phyloP scores from a whole-genome alignment of 2,797 vertebrate genomes.

The Hydrocynus forskahlii region DNA sequence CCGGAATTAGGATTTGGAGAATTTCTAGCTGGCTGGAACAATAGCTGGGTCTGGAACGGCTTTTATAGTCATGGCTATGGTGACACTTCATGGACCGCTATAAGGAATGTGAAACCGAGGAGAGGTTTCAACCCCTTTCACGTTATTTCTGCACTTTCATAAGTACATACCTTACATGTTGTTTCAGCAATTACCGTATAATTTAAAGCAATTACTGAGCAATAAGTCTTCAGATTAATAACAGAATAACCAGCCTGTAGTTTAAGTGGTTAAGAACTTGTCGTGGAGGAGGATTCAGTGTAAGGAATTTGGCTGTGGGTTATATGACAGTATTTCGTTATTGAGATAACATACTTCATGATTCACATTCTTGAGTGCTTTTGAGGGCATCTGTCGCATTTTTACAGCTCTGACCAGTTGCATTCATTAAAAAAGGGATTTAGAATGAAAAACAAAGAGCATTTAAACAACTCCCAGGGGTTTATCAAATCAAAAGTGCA shows the following conservation, averaged over 20 bases:
- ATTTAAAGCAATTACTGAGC: background rate
- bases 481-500: no score
- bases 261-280: background rate
- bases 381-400: background rate
- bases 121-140: background rate
- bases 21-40: conserved; percentile 5
- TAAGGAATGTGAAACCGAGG: background rate
- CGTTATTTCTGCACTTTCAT: background rate
- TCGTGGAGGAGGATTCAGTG: background rate
- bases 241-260: background rate
- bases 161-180: background rate
- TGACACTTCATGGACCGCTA: background rate
- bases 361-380: background rate
- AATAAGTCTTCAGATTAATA: background rate
- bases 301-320: background rate
- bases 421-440: no score
- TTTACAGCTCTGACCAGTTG: no score
- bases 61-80: background rate
- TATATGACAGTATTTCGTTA: no score
- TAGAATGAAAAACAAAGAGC: no score
- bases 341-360: background rate
- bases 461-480: no score
- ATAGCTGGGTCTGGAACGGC: background rate
- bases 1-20: conserved; percentile 10
- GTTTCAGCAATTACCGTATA: background rate